Evolutionary conservation across 2,113 vertebrate species (phyloP).

Genomic region (Chloroceryle aenea): DNA sequence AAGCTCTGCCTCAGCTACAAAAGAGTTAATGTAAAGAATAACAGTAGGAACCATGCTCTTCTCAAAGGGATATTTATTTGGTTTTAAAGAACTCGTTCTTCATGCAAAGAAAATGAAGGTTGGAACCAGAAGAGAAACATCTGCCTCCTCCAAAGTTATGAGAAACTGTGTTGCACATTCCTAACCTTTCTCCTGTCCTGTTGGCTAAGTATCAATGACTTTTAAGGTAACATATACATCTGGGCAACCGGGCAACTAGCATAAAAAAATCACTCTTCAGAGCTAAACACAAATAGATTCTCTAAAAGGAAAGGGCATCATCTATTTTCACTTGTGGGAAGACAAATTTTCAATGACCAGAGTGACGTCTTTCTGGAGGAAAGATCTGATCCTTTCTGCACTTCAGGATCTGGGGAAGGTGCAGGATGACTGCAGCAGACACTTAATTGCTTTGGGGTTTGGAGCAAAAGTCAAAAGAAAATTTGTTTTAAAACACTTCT

Average conservation of each 20-base stretch:
- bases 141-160: conserved; percentile 75
- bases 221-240: conserved; percentile 63
- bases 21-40: conserved; percentile 60
- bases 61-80: conserved; percentile 73
- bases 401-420: neutral
- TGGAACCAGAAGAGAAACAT: conserved; percentile 78
- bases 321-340: conserved; percentile 47
- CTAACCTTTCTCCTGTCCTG: conserved; percentile 73
- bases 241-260: conserved; percentile 57
- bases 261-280: conserved; percentile 22
- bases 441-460: neutral
- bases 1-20: neutral
- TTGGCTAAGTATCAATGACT: conserved; percentile 69
- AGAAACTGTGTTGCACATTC: conserved; percentile 73
- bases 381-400: neutral
- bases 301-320: neutral
- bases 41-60: conserved; percentile 34
- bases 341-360: neutral
- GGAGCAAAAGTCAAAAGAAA: neutral
- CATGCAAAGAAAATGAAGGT: conserved; percentile 74
- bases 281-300: neutral
- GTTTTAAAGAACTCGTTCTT: conserved; percentile 72
- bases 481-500: neutral
- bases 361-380: neutral
- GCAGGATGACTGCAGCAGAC: neutral